Conservation (phyloP, 2,113 vertebrate genomes). For the Laticauda colubrina region DNA sequence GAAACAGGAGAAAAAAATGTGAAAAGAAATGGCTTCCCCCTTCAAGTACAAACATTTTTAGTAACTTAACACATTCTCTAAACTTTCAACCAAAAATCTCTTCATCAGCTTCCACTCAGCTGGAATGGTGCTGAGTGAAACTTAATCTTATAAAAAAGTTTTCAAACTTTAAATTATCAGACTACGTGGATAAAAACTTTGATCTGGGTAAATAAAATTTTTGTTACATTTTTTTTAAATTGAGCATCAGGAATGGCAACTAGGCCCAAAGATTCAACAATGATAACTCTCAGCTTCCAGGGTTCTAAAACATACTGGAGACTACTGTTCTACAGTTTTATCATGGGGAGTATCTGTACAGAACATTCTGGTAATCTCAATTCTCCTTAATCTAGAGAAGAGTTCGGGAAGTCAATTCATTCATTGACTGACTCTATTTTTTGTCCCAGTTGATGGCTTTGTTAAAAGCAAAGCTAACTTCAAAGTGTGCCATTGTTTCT, state of each 20-base stretch:
- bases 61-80: neutral
- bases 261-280: neutral
- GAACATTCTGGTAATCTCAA: neutral
- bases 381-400: neutral
- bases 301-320: neutral
- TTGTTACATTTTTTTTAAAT: neutral
- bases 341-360: neutral
- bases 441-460: no score
- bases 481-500: neutral
- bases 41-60: neutral
- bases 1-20: no score
- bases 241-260: neutral
- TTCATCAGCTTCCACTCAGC: neutral
- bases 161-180: neutral
- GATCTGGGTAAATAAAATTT: neutral
- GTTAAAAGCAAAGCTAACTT: neutral
- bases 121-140: neutral
- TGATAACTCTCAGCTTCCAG: neutral
- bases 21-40: neutral
- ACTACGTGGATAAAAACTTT: neutral
- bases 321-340: neutral
- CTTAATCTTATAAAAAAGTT: neutral
- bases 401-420: neutral
- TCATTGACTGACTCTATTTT: neutral
- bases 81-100: neutral